Percentiles rank a stretch among this genome's conserved stretches.
Conservation (phyloP, 2,113 vertebrate species). For the Capricornis sumatraensis region DNA sequence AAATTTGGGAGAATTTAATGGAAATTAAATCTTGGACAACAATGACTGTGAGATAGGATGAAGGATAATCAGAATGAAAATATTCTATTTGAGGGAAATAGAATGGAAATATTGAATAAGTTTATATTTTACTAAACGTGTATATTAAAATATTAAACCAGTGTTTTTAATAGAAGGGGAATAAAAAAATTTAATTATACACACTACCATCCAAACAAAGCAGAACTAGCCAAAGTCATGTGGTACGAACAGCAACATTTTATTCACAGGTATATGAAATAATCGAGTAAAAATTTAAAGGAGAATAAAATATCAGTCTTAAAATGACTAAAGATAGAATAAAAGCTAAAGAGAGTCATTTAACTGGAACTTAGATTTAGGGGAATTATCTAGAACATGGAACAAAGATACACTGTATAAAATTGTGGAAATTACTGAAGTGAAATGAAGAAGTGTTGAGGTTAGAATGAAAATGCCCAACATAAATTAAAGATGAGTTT, state of each 20-base stretch:
- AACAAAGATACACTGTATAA: background rate
- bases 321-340: background rate
- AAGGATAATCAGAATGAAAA: constrained; percentile 9
- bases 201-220: background rate
- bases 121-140: background rate
- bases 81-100: background rate
- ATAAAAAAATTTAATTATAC: background rate
- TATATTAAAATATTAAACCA: background rate
- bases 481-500: background rate
- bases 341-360: background rate
- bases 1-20: background rate
- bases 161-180: background rate
- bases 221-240: background rate
- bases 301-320: background rate
- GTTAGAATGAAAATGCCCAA: background rate
- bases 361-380: background rate
- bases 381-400: background rate
- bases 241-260: background rate
- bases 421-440: background rate
- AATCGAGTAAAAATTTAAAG: background rate
- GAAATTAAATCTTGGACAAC: background rate
- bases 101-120: background rate
- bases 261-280: background rate
- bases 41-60: background rate
- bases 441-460: background rate